Percentiles rank a stretch among this genome's conserved stretches.
Evolutionary conservation across 2,888 invertebrate genomes (phyloP).

Genomic region (Apamea epomidion): DNA sequence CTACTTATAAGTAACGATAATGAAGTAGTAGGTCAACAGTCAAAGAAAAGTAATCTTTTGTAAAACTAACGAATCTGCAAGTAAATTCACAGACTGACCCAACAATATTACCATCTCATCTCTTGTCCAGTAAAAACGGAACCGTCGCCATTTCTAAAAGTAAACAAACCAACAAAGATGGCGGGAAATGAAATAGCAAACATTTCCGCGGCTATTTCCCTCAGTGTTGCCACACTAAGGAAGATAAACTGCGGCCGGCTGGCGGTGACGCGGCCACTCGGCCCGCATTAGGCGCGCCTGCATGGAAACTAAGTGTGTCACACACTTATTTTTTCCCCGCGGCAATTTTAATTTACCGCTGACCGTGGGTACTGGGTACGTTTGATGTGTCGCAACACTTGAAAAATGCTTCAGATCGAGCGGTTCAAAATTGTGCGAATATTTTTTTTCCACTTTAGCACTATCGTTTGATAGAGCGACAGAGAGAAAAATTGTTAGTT

Average conservation of each 20-base stretch:
- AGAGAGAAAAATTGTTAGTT: constrained; percentile 14
- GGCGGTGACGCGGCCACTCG: constrained; percentile 88
- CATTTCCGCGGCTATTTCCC: constrained; percentile 85
- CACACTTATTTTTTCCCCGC: constrained; percentile 87
- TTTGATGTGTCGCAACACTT: constrained; percentile 86
- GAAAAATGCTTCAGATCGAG: constrained; percentile 73
- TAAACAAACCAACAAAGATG: constrained; percentile 70
- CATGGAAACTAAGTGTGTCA: constrained; percentile 85
- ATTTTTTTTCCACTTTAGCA: constrained; percentile 52
- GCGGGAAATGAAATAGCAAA: constrained; percentile 84
- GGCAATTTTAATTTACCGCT: constrained; percentile 88
- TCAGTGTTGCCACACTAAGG: constrained; percentile 84
- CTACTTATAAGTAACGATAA: neutral
- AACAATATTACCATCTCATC: constrained; percentile 55
- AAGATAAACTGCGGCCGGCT: constrained; percentile 88
- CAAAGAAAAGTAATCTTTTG: constrained; percentile 1
- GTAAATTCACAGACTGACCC: constrained; percentile 24
- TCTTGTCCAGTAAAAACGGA: constrained; percentile 56
- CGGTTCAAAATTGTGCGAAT: constrained; percentile 63
- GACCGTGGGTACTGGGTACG: constrained; percentile 83
- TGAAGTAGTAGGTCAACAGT: neutral
- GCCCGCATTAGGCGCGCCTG: constrained; percentile 87
- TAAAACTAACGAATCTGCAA: constrained; percentile 21
- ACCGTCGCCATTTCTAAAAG: constrained; percentile 66
- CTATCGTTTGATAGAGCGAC: constrained; percentile 34